Conservation (phyloP, 2,113 vertebrate species). For the Gila orcuttii region DNA sequence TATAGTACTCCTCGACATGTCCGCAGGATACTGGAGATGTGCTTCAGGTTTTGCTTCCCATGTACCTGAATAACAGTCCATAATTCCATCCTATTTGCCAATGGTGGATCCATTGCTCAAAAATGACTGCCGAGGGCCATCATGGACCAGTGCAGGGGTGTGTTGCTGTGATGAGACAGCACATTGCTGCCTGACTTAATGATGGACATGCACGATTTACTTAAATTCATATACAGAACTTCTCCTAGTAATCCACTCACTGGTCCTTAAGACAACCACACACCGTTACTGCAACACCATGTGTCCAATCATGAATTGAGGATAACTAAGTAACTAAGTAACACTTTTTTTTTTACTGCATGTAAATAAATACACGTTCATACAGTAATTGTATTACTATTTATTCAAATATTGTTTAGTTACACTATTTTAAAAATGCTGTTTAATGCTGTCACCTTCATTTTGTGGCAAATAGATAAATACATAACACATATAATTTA, state of each 20-base stretch:
- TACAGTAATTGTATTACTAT: not conserved
- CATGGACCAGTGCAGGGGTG: not conserved
- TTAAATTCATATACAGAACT: not conserved
- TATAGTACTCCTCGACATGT: not conserved
- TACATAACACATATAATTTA: not conserved
- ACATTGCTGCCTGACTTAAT: not conserved
- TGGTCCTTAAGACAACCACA: not conserved
- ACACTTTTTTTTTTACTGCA: not conserved
- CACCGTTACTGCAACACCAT: constrained; percentile 4
- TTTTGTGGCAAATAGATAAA: not conserved
- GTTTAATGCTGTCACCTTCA: not conserved
- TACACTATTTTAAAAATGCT: not conserved
- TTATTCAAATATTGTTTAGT: not conserved
- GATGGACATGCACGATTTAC: constrained; percentile 14
- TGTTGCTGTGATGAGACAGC: not conserved
- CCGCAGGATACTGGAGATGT: not conserved
- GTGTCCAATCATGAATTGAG: not conserved
- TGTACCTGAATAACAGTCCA: not conserved
- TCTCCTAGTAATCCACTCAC: not conserved
- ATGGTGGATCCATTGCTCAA: constrained; percentile 9
- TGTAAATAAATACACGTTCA: not conserved
- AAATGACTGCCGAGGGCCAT: not conserved
- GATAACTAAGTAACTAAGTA: not conserved
- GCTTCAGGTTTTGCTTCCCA: not conserved
- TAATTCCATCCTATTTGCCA: not conserved